Evolutionary conservation across 2,888 invertebrate genomes (phyloP).

Genomic region (Andrena minutula): DNA sequence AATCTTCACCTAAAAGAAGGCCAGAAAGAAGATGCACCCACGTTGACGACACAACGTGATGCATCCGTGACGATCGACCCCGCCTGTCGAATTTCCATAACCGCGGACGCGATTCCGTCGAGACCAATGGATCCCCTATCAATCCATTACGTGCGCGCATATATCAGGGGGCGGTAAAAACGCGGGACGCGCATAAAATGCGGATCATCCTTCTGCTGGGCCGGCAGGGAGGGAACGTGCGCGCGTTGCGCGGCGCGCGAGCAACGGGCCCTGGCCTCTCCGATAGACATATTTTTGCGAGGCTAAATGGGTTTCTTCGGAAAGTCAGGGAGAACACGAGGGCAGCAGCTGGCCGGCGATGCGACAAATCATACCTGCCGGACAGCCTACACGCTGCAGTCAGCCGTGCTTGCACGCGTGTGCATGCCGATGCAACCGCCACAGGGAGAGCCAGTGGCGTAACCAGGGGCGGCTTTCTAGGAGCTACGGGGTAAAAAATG

Average conservation of each 20-base stretch:
- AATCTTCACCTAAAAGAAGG: not conserved
- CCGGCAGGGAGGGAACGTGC: conserved; percentile 29
- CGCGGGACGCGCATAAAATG: conserved; percentile 12
- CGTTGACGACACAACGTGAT: not conserved
- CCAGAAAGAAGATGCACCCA: not conserved
- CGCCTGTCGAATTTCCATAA: conserved; percentile 1
- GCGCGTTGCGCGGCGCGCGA: conserved; percentile 35
- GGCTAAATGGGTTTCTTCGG: conserved; percentile 67
- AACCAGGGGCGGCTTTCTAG: conserved; percentile 45
- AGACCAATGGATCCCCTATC: conserved; percentile 21
- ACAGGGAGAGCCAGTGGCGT: conserved; percentile 53
- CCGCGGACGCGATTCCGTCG: not conserved
- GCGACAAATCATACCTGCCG: conserved; percentile 81
- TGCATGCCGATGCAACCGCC: conserved; percentile 59
- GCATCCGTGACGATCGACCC: not conserved
- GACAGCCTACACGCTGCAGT: conserved; percentile 74
- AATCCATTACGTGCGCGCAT: conserved; percentile 23
- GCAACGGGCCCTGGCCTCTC: conserved; percentile 40
- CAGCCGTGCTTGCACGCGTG: conserved; percentile 43
- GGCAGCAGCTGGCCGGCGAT: conserved; percentile 81
- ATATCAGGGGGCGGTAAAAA: conserved; percentile 31
- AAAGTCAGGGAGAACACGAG: conserved; percentile 69
- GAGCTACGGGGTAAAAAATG: not conserved
- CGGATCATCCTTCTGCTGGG: conserved; percentile 29
- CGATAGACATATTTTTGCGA: conserved; percentile 68